Base-by-base conservation (phyloP, 2,797 vertebrate species). In the Varecia variegata region DNA sequence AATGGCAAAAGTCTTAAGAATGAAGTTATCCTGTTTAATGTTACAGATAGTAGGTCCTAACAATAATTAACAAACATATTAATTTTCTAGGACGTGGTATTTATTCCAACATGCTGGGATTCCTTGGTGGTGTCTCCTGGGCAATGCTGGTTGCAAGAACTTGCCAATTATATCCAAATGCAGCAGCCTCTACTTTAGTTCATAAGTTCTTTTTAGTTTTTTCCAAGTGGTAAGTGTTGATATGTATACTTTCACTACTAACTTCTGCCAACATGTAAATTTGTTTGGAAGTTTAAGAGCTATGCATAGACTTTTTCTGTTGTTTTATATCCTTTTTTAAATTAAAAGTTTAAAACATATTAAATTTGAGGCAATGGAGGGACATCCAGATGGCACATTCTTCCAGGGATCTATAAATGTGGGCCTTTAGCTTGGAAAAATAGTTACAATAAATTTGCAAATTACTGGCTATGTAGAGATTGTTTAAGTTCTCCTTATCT, bases 131-230 rank as follows among this genome's bases (percentile, higher is more conserved):
- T 76, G 98, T 99, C 91, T 99, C 98, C 52, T 99, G 99, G 99
- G 99, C 98, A 10, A 99, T 99, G 98, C 96, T 99, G 21, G 99
- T 99, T 97, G 99, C 99, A 88, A 98, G 98, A 97, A 99, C 98
- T 30, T 99, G 99, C 94, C 99, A 99, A 3, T 96, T 99, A 30
- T 99, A 99, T 80, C 99, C 99, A 0, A 99, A 99, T 96, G 99
- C 99, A 95, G 98, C 98, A 92, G 98, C 99, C 8, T 98, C 99
- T 65, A 99, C 98, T 27, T 98, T 99, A 5, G 97, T 99, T 79
- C 98, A 99, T 97, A 99, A 99, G 87, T 99, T 99, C 97, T 99
- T 99, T 97, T 93, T 99, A 96, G 97, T 99, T 83, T 99, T 99
- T 98, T 99, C 99, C 25, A 99, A 98, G 73, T 99, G 99, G 99